These are phyloP conservation scores for Drosophila cardini DNA, from an alignment of 1,140 invertebrate genomes.

Conservation along the genomic window DNA sequence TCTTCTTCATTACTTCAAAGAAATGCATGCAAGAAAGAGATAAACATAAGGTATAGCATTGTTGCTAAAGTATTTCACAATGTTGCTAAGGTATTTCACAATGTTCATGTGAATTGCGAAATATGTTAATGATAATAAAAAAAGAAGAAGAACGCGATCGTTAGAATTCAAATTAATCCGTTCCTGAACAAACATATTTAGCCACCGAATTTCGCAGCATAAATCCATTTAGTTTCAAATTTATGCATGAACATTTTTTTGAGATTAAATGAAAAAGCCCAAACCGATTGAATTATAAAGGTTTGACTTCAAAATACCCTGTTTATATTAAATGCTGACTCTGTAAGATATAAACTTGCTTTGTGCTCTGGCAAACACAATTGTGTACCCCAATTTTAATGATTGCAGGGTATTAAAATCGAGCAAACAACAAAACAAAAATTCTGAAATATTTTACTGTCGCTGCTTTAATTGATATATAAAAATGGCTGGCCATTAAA, in stretches of 20 bases:
- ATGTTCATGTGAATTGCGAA: no score
- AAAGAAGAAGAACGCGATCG: no score
- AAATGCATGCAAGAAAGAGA: no score
- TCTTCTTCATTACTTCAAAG: no score
- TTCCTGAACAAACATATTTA: no score
- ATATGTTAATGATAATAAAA: no score
- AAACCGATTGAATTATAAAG: background rate
- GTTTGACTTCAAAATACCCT: background rate
- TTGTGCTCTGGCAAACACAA: background rate
- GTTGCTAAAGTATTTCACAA: no score
- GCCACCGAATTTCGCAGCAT: constrained; percentile 21
- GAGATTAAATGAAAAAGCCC: constrained; percentile 25
- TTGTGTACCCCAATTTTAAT: constrained; percentile 1
- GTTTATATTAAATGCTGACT: no score
- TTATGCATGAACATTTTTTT: constrained; percentile 61
- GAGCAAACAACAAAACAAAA: background rate
- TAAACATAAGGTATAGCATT: no score
- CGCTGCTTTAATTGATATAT: constrained; percentile 78
- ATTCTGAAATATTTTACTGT: constrained; percentile 55
- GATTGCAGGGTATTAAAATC: constrained; percentile 6
- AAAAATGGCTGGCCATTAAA: constrained; percentile 76
- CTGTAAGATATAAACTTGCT: no score
- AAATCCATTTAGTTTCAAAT: constrained; percentile 51
- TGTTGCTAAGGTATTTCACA: no score
- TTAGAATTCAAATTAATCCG: no score